Percentiles rank a stretch among this genome's conserved stretches.
These are phyloP conservation scores for Tapirus indicus DNA, from an alignment of 2,797 vertebrate species.

Conservation along the genomic window DNA sequence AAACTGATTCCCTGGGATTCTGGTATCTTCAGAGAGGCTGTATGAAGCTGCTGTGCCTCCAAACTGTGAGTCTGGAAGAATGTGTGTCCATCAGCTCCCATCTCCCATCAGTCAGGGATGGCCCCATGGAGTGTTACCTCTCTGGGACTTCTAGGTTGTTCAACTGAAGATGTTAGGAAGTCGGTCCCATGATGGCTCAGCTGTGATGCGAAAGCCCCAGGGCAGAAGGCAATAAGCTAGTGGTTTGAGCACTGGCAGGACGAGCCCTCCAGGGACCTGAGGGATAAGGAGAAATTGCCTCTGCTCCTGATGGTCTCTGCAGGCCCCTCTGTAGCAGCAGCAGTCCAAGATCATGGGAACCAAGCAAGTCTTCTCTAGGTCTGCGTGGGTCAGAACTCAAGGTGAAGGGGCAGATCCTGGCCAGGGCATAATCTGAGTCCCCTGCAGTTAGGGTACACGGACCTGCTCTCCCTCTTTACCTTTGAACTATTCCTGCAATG, in stretches of 20 bases:
- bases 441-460: background rate
- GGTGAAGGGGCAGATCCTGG: background rate
- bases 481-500: background rate
- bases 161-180: background rate
- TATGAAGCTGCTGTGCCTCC: background rate
- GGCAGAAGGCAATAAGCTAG: background rate
- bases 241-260: background rate
- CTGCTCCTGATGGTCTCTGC: background rate
- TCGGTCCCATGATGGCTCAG: background rate
- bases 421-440: background rate
- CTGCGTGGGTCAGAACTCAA: background rate
- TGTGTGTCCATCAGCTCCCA: background rate
- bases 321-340: background rate
- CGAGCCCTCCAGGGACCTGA: background rate
- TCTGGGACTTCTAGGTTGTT: background rate
- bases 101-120: background rate
- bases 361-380: background rate
- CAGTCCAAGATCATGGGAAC: too few relatives aligned
- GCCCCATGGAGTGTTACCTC: fast-evolving
- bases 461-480: background rate
- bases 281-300: background rate
- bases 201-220: background rate
- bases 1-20: background rate
- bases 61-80: background rate
- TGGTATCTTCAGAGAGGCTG: background rate